Conservation (phyloP, 2,113 vertebrate genomes). For the Cheilinus undulatus region DNA sequence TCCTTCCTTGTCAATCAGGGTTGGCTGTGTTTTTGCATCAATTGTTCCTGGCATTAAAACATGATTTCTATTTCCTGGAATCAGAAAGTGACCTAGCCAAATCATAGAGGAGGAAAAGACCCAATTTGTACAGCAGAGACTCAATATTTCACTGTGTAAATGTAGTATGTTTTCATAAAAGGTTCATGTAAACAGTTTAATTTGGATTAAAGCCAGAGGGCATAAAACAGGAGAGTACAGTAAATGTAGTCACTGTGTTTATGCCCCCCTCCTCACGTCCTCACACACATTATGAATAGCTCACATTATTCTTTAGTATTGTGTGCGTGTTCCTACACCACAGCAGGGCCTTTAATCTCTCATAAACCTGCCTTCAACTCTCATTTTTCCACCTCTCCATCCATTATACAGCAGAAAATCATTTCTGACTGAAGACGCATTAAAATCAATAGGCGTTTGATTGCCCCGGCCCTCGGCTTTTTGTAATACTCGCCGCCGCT, state of each 20-base stretch:
- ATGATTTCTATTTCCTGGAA: neutral
- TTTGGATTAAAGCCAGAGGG: neutral
- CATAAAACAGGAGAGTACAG: neutral
- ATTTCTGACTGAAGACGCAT: conserved; percentile 72
- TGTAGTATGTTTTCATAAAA: too few relatives aligned
- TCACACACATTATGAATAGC: too few relatives aligned
- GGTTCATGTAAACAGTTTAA: neutral
- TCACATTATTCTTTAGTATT: conserved; percentile 14
- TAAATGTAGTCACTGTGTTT: neutral
- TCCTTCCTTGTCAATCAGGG: neutral
- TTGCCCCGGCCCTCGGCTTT: conserved; percentile 63
- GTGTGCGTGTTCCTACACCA: conserved; percentile 4
- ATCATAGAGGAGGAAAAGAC: neutral
- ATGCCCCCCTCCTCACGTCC: neutral
- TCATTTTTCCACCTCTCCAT: conserved; percentile 63
- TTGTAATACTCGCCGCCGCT: conserved; percentile 62
- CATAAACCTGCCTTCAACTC: conserved; percentile 61
- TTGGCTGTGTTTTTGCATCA: neutral
- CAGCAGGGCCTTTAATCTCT: conserved; percentile 62
- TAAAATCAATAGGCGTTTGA: conserved; percentile 81
- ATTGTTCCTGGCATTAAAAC: neutral
- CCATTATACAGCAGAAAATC: conserved; percentile 76
- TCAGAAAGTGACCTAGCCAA: conserved; percentile 3
- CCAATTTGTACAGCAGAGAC: too few relatives aligned
- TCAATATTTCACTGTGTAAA: too few relatives aligned